These are phyloP conservation scores for Ectemnius lituratus DNA, from an alignment of 2,888 invertebrate genomes.

Conservation along the genomic window DNA sequence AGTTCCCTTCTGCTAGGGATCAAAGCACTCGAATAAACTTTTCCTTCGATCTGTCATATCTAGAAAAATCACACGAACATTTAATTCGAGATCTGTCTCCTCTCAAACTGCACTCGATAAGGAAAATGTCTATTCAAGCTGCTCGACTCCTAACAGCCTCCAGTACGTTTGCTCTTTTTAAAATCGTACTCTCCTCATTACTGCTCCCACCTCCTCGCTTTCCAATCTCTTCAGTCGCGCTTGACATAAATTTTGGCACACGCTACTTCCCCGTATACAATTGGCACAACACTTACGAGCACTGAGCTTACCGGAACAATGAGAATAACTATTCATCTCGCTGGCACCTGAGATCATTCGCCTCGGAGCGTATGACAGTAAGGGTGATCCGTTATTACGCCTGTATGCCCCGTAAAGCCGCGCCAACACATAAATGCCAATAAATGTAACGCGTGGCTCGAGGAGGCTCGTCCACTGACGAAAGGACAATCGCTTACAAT, in stretches of 20 bases:
- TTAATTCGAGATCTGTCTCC: neutral
- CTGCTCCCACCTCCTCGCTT: too few species aligned
- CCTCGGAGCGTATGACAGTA: conserved; percentile 49
- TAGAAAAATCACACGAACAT: neutral
- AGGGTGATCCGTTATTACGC: conserved; percentile 29
- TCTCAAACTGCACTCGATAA: neutral
- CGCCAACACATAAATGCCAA: conserved; percentile 34
- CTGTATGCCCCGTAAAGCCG: conserved; percentile 27
- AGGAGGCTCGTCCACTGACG: conserved; percentile 45
- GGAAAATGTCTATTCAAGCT: conserved; percentile 18
- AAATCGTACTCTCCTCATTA: conserved; percentile 28
- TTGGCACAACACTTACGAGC: conserved; percentile 57
- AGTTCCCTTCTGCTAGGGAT: conserved; percentile 54
- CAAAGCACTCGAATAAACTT: conserved; percentile 19
- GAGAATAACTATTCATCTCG: conserved; percentile 53
- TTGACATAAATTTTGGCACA: conserved; percentile 53
- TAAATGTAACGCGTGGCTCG: conserved; percentile 40
- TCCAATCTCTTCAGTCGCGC: neutral
- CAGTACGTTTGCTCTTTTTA: conserved; percentile 24
- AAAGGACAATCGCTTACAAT: conserved; percentile 36
- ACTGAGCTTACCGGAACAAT: conserved; percentile 57
- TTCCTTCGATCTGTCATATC: conserved; percentile 9
- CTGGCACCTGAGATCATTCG: conserved; percentile 55
- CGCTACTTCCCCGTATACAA: conserved; percentile 39
- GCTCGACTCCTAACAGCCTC: conserved; percentile 22